Conservation (phyloP, 2,797 vertebrate species). For the Pseudochirops cupreus region DNA sequence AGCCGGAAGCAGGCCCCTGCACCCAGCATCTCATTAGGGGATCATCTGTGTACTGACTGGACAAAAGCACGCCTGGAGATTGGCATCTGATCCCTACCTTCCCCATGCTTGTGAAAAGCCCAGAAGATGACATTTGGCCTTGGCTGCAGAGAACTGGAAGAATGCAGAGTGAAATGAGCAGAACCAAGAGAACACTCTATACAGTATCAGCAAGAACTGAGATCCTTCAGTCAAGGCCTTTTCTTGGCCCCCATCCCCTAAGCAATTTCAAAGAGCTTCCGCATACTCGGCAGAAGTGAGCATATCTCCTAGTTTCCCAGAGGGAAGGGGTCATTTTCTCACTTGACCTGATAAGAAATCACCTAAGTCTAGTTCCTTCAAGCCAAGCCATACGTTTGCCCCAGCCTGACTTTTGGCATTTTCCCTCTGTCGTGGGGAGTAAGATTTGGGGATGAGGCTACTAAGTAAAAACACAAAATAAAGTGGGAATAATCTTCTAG, state of each 20-base stretch:
- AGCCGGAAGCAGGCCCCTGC: not conserved
- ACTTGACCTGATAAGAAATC: not conserved
- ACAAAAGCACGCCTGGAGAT: not conserved
- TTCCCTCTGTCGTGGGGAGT: not conserved
- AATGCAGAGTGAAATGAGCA: not conserved
- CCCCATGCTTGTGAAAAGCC: not conserved
- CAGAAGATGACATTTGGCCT: not conserved
- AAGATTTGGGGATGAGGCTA: not conserved
- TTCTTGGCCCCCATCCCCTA: not conserved
- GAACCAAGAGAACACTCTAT: not conserved
- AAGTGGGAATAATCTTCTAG: not conserved
- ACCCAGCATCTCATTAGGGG: not conserved
- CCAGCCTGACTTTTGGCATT: not conserved
- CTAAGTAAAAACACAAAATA: not conserved
- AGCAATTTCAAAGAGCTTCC: not conserved
- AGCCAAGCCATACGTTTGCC: not conserved
- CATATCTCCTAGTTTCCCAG: not conserved
- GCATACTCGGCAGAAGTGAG: not conserved
- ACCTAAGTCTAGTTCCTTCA: not conserved
- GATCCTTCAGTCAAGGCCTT: not conserved
- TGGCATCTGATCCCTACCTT: not conserved
- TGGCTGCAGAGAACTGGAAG: too few relatives aligned
- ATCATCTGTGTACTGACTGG: not conserved
- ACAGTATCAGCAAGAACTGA: not conserved
- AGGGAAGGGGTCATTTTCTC: not conserved